Percentiles rank a stretch among this genome's conserved stretches.
These are phyloP conservation scores for Mus pahari DNA, from an alignment of 2,113 vertebrate genomes.

Conservation along the genomic window DNA sequence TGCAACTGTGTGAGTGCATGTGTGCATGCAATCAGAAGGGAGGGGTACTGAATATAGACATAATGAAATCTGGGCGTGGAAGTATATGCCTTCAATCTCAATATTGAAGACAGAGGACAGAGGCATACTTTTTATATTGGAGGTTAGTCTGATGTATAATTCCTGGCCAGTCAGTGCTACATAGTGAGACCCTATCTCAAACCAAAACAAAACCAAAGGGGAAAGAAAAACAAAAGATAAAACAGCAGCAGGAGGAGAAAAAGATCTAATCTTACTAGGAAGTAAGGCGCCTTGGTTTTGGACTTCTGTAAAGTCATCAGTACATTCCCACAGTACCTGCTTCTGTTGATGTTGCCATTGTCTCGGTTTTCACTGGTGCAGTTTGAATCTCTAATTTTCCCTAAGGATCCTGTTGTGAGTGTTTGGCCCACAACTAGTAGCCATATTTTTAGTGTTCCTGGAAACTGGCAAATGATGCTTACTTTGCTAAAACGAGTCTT, in stretches of 20 bases:
- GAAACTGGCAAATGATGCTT: background rate
- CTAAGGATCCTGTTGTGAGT: background rate
- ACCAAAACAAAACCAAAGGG: background rate
- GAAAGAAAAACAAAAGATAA: background rate
- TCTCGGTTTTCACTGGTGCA: background rate
- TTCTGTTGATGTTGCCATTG: background rate
- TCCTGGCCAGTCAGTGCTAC: background rate
- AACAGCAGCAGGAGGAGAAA: background rate
- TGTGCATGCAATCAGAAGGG: background rate
- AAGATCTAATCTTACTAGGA: background rate
- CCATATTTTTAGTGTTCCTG: background rate
- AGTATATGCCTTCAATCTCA: background rate
- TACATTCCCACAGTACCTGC: background rate
- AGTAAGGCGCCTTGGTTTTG: background rate
- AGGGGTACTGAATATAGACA: background rate
- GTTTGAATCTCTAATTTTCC: background rate
- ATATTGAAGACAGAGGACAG: background rate
- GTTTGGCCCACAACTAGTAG: background rate
- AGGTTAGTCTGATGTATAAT: background rate
- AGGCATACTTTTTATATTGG: no score
- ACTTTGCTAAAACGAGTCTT: background rate
- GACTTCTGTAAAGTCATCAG: conserved; percentile 45
- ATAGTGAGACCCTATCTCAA: background rate
- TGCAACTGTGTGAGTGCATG: background rate
- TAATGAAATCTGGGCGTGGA: background rate